phyloP scores from a whole-genome alignment of 2,888 invertebrate genomes.

The Beris chalybata region DNA sequence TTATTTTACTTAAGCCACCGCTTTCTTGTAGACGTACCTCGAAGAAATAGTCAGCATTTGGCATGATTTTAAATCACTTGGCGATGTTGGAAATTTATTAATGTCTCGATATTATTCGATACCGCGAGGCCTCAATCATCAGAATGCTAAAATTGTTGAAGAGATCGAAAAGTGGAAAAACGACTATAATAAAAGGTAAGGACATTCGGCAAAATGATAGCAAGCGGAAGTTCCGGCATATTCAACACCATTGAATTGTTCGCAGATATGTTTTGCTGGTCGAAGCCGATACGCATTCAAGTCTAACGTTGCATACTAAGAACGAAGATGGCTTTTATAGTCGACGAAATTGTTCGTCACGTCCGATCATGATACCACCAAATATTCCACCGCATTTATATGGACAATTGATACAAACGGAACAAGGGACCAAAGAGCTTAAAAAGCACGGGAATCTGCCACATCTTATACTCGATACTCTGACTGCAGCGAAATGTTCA shows the following conservation, averaged over 20 bases:
- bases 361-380: slow-evolving; percentile 59
- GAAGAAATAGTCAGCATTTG: slow-evolving; percentile 75
- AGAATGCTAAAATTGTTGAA: slow-evolving; percentile 67
- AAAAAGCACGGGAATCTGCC: slow-evolving; percentile 50
- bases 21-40: slow-evolving; percentile 63
- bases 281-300: slow-evolving; percentile 86
- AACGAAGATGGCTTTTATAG: slow-evolving; percentile 77
- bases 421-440: slow-evolving; percentile 56
- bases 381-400: slow-evolving; percentile 73
- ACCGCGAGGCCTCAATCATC: slow-evolving; percentile 68
- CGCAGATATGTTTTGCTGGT: slow-evolving; percentile 82
- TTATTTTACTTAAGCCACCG: slow-evolving; percentile 10
- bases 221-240: neutral
- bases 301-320: slow-evolving; percentile 80
- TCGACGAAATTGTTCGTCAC: slow-evolving; percentile 65
- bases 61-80: slow-evolving; percentile 69
- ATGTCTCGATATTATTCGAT: slow-evolving; percentile 76
- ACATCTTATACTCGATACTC: slow-evolving; percentile 46
- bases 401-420: slow-evolving; percentile 77
- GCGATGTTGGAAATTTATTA: slow-evolving; percentile 77
- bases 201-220: neutral
- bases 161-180: slow-evolving; percentile 80
- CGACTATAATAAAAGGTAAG: slow-evolving; percentile 70
- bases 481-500: slow-evolving; percentile 60
- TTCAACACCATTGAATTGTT: slow-evolving; percentile 9